Conservation (phyloP, 1,140 invertebrate species). For the Plectrocnemia conspersa region DNA sequence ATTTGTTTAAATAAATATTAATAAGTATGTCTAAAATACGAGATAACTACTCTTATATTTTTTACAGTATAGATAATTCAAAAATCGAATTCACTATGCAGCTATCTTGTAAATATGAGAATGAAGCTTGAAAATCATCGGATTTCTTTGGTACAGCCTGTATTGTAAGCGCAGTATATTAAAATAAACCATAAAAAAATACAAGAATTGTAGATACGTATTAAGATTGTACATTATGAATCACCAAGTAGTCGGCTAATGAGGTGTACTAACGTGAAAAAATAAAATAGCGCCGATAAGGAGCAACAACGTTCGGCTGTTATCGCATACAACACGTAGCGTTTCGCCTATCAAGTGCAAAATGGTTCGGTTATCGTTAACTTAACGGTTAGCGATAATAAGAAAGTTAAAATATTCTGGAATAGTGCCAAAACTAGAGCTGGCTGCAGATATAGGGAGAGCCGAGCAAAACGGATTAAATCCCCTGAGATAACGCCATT, state of each 20-base stretch:
- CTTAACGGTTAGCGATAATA: conserved; percentile 25
- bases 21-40: too few species aligned
- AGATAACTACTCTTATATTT: too few species aligned
- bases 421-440: conserved; percentile 16
- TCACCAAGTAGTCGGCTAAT: conserved; percentile 1
- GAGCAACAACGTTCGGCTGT: conserved; percentile 7
- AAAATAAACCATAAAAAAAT: conserved; percentile 2
- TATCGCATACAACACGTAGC: too few species aligned
- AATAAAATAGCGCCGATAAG: neutral
- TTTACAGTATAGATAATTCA: too few species aligned
- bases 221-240: conserved; percentile 3
- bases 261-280: neutral
- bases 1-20: too few species aligned
- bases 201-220: neutral
- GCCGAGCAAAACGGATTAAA: conserved; percentile 27
- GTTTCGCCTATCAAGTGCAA: too few species aligned
- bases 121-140: too few species aligned
- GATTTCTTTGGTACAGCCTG: too few species aligned
- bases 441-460: conserved; percentile 10
- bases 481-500: conserved; percentile 28
- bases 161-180: too few species aligned
- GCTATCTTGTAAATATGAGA: too few species aligned
- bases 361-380: conserved; percentile 22
- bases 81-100: too few species aligned
- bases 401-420: conserved; percentile 29